A percentile compares a stretch with the other conserved stretches of the same genome.
These are phyloP conservation scores for Ahaetulla prasina DNA, from an alignment of 2,113 vertebrate genomes.

Conservation along the genomic window DNA sequence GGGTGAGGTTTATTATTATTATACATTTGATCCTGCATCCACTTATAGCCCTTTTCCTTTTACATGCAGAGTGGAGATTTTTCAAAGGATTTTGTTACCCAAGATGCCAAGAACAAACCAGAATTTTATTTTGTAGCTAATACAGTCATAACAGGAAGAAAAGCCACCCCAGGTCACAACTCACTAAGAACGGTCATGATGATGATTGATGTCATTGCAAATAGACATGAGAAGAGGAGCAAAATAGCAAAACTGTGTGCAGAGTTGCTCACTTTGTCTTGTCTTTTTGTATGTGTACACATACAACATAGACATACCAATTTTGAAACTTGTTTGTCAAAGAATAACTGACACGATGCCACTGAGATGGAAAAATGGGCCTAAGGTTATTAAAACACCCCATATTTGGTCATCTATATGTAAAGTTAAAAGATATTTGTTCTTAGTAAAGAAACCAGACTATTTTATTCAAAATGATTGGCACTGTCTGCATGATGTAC, in stretches of 20 bases:
- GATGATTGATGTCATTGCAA: not conserved
- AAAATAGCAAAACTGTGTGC: not conserved
- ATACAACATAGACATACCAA: not conserved
- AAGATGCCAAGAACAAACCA: too few relatives aligned
- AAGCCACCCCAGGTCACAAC: not conserved
- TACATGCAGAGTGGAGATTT: not conserved
- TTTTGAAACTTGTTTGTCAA: not conserved
- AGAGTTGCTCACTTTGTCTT: not conserved
- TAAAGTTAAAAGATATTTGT: slow-evolving; percentile 47
- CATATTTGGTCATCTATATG: slow-evolving; percentile 35
- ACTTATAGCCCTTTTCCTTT: not conserved
- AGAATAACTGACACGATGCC: slow-evolving; percentile 36
- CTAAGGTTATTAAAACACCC: slow-evolving; percentile 26
- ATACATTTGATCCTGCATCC: not conserved
- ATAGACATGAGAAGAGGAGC: not conserved
- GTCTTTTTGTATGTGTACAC: not conserved
- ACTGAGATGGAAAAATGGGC: slow-evolving; percentile 33
- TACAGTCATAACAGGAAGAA: not conserved
- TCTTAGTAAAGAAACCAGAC: slow-evolving; percentile 34
- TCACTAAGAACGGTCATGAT: not conserved
- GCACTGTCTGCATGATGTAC: slow-evolving; percentile 43
- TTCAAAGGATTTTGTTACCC: not conserved
- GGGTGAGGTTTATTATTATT: too few relatives aligned
- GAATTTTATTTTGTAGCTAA: not conserved
- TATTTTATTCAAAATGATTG: slow-evolving; percentile 28